phyloP scores from a whole-genome alignment of 1,140 invertebrate genomes.

The Mercenaria mercenaria region DNA sequence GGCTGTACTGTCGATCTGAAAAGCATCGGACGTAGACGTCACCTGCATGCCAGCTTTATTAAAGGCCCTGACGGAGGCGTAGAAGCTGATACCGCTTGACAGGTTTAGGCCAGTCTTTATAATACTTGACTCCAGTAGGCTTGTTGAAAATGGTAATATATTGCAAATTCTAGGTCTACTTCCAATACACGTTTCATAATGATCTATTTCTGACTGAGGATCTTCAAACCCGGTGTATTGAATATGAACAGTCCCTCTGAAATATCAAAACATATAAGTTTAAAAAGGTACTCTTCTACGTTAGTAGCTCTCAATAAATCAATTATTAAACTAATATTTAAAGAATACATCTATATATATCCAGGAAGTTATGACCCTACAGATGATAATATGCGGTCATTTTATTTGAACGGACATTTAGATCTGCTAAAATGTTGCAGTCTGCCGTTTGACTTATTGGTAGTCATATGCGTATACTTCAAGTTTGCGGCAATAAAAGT shows the following conservation, averaged over 20 bases:
- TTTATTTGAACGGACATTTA: no score
- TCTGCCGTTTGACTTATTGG: no score
- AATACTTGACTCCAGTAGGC: constrained; percentile 23
- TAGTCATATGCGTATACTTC: no score
- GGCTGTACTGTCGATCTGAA: constrained; percentile 51
- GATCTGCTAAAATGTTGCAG: no score
- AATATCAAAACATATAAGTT: background rate
- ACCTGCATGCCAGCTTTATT: constrained; percentile 61
- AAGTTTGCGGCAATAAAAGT: no score
- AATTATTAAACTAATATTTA: no score
- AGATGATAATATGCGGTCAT: no score
- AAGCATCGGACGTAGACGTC: constrained; percentile 44
- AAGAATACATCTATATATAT: no score
- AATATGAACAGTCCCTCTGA: constrained; percentile 50
- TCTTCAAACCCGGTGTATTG: constrained; percentile 70
- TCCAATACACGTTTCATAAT: constrained; percentile 67
- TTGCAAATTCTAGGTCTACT: constrained; percentile 27
- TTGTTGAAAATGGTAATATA: constrained; percentile 23
- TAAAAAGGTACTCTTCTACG: background rate
- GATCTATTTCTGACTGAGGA: constrained; percentile 65
- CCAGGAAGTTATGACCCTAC: no score
- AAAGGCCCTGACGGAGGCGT: constrained; percentile 45
- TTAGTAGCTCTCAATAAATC: no score
- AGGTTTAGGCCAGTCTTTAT: constrained; percentile 32
- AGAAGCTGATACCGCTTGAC: constrained; percentile 30